Conservation (phyloP, 2,797 vertebrate species). For the Esox masquinongy region DNA sequence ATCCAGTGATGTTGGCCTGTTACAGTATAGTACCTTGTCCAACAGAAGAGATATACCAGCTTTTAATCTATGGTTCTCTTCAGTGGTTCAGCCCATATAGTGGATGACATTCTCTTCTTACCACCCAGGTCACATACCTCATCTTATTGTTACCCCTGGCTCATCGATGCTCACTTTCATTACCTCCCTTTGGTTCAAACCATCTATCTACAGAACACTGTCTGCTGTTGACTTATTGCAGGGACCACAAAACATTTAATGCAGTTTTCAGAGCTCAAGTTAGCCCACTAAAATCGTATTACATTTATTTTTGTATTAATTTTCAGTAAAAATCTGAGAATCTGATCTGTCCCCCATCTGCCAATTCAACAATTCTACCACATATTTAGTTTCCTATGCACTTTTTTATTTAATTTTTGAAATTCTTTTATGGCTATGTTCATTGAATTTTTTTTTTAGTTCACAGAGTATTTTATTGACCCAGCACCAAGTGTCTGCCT, state of each 20-base stretch:
- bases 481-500: background rate
- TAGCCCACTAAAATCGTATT: constrained; percentile 44
- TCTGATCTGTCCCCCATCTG: background rate
- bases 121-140: constrained; percentile 30
- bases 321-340: constrained; percentile 3
- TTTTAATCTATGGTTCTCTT: constrained; percentile 6
- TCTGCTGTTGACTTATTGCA: constrained; percentile 35
- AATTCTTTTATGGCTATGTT: no score
- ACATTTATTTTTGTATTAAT: constrained; percentile 14
- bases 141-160: constrained; percentile 31
- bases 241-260: constrained; percentile 32
- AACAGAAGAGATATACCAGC: background rate
- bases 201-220: constrained; percentile 24
- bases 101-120: constrained; percentile 15
- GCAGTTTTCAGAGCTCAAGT: constrained; percentile 43
- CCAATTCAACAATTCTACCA: background rate
- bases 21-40: background rate
- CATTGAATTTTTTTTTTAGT: background rate
- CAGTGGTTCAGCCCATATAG: background rate
- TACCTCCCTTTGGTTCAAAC: constrained; percentile 39
- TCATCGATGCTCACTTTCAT: constrained; percentile 34
- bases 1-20: background rate
- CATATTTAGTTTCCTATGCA: background rate
- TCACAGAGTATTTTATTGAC: background rate
- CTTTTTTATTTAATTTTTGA: background rate